Base-by-base conservation (phyloP, 2,113 vertebrate species). In the Bubo scandiacus region DNA sequence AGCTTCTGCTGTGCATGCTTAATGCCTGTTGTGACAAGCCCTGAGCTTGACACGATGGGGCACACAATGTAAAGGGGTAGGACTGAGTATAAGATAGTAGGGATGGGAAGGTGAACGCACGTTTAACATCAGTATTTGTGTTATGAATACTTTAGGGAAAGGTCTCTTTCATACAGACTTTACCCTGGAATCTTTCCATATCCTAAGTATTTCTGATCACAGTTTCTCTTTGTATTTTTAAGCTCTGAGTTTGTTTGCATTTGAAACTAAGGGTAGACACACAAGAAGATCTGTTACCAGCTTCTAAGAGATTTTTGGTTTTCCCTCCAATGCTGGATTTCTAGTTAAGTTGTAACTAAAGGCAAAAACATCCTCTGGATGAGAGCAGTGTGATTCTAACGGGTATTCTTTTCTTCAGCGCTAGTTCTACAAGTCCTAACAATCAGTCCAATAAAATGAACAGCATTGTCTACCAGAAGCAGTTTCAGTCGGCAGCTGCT, bases 391-490 rank as follows among this genome's bases (percentile, higher is more conserved):
- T 57, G 51, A 67, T 90, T 81, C 96, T 97, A 90, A 98, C 87
- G 72, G 75, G 42, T 89, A 45, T 82, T 94, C 67, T 96, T 89
- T 93, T 96, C 70, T 87, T 77, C 94, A 99, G 99, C 98, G 99
- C 99, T 61, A 99, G 99, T 97, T 99, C 99, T 94, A 99, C 99
- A n/a, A 99, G 99, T 97, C 99, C 99, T 21, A 99, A 99, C 96
- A 99, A 98, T 98, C 99, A 99, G 97, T 99, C 99, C 96, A 99
- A 99, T 98, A 99, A 99, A 98, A 99, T 99, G 98, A 99, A 99
- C 98, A 99, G 99, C 98, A 98, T 99, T 97, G 98, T 99, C 47
- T 99, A 99, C 98, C 99, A 99, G 98, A 99, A 99, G 98, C 99
- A 99, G 97, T 99, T 99, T 95, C 99, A 98, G 96, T 98, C 99